A percentile compares a stretch with the other conserved stretches of the same genome.
These are phyloP conservation scores for Epinotia demarniana DNA, from an alignment of 2,888 invertebrate species.

Conservation along the genomic window DNA sequence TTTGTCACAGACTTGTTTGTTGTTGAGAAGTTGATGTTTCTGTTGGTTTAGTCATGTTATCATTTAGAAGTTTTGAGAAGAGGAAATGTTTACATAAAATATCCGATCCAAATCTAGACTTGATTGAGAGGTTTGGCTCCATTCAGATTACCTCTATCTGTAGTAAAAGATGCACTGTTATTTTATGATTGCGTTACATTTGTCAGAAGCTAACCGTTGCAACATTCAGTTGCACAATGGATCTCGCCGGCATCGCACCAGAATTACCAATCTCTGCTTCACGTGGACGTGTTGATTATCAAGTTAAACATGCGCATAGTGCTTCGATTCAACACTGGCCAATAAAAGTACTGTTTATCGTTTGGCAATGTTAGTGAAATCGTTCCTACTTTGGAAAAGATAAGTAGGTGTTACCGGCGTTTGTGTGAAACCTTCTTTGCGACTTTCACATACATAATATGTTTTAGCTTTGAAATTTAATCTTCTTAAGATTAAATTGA, in stretches of 20 bases:
- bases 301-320: slow-evolving; percentile 33
- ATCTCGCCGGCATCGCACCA: slow-evolving; percentile 25
- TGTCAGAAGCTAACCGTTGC: slow-evolving; percentile 39
- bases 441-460: neutral
- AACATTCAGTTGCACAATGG: slow-evolving; percentile 41
- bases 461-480: too few relatives aligned
- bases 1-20: slow-evolving; percentile 32
- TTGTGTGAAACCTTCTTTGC: neutral
- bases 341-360: slow-evolving; percentile 23
- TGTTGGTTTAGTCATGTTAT: too few relatives aligned
- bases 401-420: neutral
- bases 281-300: slow-evolving; percentile 39
- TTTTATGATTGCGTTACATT: slow-evolving; percentile 35
- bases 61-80: too few relatives aligned
- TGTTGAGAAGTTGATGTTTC: neutral
- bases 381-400: neutral
- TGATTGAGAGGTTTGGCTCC: neutral
- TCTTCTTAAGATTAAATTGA: too few relatives aligned
- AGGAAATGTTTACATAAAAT: neutral
- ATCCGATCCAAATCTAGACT: neutral
- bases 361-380: slow-evolving; percentile 1
- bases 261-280: slow-evolving; percentile 33
- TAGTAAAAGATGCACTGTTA: slow-evolving; percentile 19
- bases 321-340: slow-evolving; percentile 25
- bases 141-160: neutral